Evolutionary conservation across 2,888 invertebrate species (phyloP), one percentile per base, ranked within the genome.

Genomic region (Papilio protenor): DNA sequence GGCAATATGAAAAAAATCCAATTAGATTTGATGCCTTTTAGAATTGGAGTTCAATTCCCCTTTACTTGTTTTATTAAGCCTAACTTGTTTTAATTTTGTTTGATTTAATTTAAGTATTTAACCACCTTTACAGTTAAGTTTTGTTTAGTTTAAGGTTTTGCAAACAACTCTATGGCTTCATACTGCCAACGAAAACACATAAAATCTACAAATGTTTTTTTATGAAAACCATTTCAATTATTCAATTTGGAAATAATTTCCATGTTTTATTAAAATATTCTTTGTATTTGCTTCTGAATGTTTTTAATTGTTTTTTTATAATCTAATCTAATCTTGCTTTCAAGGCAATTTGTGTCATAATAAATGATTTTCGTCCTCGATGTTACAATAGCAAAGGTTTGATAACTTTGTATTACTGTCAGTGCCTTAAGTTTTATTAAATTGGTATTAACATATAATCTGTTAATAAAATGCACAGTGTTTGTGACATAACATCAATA

Each of bases 121-220:
- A 73, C 77, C 77, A 77, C 47, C 77, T 73, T 27, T 52, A 23
- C 73, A 66, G 21, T 33, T 71, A 71, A 71, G 49, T 71, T 71
- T 49, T 55, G 2, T n/a, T 33, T 55, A n/a, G 11, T 5, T 49
- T 72, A 33, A 55, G 18, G 27, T 52, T 27, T n/a, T 18, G 14
- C 27, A 72, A 23, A 33, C 21, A 72, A 8, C 55, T 55, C 6
- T 1, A n/a, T 33, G 55, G 72, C 72, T 72, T 72, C 27, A 33
- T 40, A 52, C 33, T 72, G 72, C 55, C 72, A 72, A 52, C n/a
- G n/a, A 52, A 27, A 16, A 27, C 3, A 57, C 21, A 57, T 57
- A 57, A 49, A 23, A 33, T 33, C 18, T 49, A 23, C 27, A 52
- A 18, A 52, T 21, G 49, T 23, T 70, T 2, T 59, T 59, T 12